A percentile compares a stretch with the other conserved stretches of the same genome.
Conservation (phyloP, 1,140 invertebrate species). For the Formica selysi region DNA sequence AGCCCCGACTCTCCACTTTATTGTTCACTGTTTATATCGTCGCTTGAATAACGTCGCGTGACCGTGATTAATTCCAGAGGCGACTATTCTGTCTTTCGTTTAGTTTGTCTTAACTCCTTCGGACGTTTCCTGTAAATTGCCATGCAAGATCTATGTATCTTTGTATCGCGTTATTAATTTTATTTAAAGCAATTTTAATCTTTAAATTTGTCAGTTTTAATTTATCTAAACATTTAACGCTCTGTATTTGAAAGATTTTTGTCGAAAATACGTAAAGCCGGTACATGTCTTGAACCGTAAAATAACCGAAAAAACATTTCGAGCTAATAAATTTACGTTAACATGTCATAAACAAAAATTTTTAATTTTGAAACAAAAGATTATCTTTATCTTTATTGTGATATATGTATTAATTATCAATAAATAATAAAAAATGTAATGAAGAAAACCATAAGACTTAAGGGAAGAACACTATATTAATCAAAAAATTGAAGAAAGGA, state of each 20-base stretch:
- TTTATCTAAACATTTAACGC: neutral
- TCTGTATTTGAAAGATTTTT: neutral
- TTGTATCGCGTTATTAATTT: slow-evolving; percentile 1
- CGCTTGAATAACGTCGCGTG: slow-evolving; percentile 2
- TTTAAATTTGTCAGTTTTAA: neutral
- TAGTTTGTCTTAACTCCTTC: neutral
- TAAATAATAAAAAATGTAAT: slow-evolving; percentile 42
- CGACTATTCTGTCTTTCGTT: slow-evolving; percentile 7
- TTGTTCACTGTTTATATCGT: slow-evolving; percentile 46
- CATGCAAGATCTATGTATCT: neutral
- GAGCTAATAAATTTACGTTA: neutral
- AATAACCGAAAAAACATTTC: neutral
- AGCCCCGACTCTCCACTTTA: slow-evolving; percentile 60
- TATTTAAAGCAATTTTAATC: neutral
- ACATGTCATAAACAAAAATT: neutral
- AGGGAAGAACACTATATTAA: neutral
- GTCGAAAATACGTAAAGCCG: neutral
- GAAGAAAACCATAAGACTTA: neutral
- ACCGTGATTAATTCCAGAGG: slow-evolving; percentile 29
- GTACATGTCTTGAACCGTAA: neutral
- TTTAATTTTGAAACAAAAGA: neutral
- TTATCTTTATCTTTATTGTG: neutral
- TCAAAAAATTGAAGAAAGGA: neutral
- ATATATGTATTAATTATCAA: neutral
- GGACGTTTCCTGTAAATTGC: neutral